Percentiles rank a stretch among this genome's conserved stretches.
Conservation (phyloP, 2,797 vertebrate genomes). For the Chelon labrosus region DNA sequence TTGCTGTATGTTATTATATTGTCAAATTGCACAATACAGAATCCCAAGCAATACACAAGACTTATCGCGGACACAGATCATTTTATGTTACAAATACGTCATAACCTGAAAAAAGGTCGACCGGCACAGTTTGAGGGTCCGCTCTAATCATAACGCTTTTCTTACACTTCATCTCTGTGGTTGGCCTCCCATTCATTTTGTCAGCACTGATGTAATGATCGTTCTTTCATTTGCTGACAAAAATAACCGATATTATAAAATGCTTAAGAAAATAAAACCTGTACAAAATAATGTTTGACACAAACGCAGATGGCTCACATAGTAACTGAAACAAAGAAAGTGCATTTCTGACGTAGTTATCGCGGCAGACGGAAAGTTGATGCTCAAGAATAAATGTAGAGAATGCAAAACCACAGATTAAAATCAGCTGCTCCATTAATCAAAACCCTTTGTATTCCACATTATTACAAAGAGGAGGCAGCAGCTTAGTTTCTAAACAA, state of each 20-base stretch:
- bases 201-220: slow-evolving; percentile 36
- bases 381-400: slow-evolving; percentile 7
- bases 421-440: slow-evolving; percentile 1
- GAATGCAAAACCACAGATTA: slow-evolving; percentile 13
- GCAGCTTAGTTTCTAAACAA: slow-evolving; percentile 16
- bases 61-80: slow-evolving; percentile 34
- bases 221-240: slow-evolving; percentile 41
- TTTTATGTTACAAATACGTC: slow-evolving; percentile 34
- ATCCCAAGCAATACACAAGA: slow-evolving; percentile 39
- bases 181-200: slow-evolving; percentile 46
- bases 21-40: slow-evolving; percentile 40
- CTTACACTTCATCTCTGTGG: slow-evolving; percentile 36
- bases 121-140: slow-evolving; percentile 44
- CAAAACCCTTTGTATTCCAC: slow-evolving; percentile 12
- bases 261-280: slow-evolving; percentile 24
- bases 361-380: slow-evolving; percentile 15
- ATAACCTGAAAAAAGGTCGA: slow-evolving; percentile 49
- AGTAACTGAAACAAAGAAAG: slow-evolving; percentile 59
- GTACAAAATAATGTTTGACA: slow-evolving; percentile 40
- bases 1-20: slow-evolving; percentile 10
- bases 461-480: slow-evolving; percentile 6
- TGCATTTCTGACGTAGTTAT: slow-evolving; percentile 60
- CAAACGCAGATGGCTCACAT: slow-evolving; percentile 22
- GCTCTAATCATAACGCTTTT: slow-evolving; percentile 30
- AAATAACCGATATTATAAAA: slow-evolving; percentile 43